These are phyloP conservation scores for Leistus spinibarbis DNA, from an alignment of 2,888 invertebrate species.

Conservation along the genomic window DNA sequence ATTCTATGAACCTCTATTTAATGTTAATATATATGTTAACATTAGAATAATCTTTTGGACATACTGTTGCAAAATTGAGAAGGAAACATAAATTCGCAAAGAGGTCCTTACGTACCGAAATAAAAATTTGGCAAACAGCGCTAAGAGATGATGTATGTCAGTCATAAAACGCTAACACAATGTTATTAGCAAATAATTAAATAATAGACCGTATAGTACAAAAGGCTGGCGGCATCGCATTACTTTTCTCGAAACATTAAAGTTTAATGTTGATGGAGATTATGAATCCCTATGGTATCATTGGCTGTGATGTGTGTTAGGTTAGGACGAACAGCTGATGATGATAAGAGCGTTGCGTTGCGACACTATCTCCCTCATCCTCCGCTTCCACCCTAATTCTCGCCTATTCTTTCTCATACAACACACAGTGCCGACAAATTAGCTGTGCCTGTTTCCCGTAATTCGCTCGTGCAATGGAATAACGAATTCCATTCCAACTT, in stretches of 20 bases:
- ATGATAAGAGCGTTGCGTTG: neutral
- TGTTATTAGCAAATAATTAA: neutral
- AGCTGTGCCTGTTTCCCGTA: neutral
- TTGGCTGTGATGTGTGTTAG: neutral
- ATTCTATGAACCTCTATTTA: too few relatives aligned
- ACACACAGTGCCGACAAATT: neutral
- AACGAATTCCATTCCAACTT: slow-evolving; percentile 35
- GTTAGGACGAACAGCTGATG: neutral
- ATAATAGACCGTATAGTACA: neutral
- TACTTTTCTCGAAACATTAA: neutral
- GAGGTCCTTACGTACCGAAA: too few relatives aligned
- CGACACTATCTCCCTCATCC: neutral
- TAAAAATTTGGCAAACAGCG: too few relatives aligned
- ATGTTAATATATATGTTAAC: too few relatives aligned
- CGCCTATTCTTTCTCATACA: neutral
- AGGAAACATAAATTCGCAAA: too few relatives aligned
- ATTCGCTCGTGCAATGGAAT: slow-evolving; percentile 23
- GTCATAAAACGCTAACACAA: too few relatives aligned
- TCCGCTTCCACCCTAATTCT: neutral
- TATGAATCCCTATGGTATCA: neutral
- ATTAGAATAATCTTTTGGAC: too few relatives aligned
- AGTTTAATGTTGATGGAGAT: neutral
- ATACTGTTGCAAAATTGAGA: too few relatives aligned
- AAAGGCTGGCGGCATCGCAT: neutral
- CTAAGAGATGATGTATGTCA: too few relatives aligned